These are phyloP conservation scores for Papilio machaon DNA, from an alignment of 1,140 invertebrate genomes.

Conservation along the genomic window DNA sequence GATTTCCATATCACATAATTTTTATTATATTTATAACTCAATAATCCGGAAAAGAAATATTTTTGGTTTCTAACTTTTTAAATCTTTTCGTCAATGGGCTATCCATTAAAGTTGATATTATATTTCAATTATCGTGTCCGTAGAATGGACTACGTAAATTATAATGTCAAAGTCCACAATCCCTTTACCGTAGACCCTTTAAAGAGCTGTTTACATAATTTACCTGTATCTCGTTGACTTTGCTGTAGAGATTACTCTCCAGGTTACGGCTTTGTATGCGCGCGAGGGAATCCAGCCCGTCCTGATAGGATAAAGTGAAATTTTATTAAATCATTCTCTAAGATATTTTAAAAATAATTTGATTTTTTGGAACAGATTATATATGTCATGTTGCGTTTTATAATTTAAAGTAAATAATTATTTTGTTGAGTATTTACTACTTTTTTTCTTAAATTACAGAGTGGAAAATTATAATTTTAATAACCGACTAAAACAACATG, in stretches of 20 bases:
- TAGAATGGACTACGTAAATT: neutral
- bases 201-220: constrained; percentile 41
- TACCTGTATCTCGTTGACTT: constrained; percentile 91
- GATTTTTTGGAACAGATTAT: neutral
- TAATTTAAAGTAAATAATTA: too few relatives aligned
- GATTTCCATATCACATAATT: neutral
- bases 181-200: neutral
- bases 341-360: neutral
- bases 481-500: too few relatives aligned
- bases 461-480: too few relatives aligned
- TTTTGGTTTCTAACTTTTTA: too few relatives aligned
- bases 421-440: too few relatives aligned
- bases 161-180: neutral
- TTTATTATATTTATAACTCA: neutral
- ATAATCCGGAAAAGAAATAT: neutral
- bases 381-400: neutral
- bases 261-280: constrained; percentile 93
- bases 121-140: neutral
- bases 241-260: constrained; percentile 94
- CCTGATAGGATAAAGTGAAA: constrained; percentile 80
- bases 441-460: too few relatives aligned
- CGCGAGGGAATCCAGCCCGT: constrained; percentile 90
- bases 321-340: neutral
- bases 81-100: too few relatives aligned
- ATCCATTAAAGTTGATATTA: too few relatives aligned